Evolutionary conservation across 1,140 invertebrate species (phyloP).

Genomic region (Zaprionus africanus): DNA sequence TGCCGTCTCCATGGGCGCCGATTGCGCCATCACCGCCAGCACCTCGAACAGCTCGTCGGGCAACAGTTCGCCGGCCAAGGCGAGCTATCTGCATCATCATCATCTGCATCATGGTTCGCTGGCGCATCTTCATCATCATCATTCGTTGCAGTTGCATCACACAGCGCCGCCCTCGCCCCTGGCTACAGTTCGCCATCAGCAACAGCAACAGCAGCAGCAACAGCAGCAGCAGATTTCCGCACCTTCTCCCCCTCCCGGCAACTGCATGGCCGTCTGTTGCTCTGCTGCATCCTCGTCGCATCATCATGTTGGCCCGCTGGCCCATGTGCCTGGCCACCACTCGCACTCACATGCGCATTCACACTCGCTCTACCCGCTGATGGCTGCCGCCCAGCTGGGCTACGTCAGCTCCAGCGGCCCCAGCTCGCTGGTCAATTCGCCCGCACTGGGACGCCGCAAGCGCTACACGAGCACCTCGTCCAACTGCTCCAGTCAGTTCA

Average conservation of each 20-base stretch:
- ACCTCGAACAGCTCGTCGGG: slow-evolving; percentile 67
- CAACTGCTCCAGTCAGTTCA: slow-evolving; percentile 85
- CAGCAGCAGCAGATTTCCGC: slow-evolving; percentile 16
- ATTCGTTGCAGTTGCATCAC: slow-evolving; percentile 62
- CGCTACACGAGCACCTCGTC: slow-evolving; percentile 83
- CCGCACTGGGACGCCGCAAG: slow-evolving; percentile 76
- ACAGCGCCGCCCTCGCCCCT: slow-evolving; percentile 67
- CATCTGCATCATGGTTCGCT: slow-evolving; percentile 59
- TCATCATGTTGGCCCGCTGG: slow-evolving; percentile 47
- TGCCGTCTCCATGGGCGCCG: neutral
- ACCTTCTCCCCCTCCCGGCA: slow-evolving; percentile 29
- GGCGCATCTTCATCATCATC: slow-evolving; percentile 61
- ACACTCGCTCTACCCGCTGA: slow-evolving; percentile 70
- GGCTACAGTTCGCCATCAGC: slow-evolving; percentile 62
- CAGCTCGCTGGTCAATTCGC: slow-evolving; percentile 80
- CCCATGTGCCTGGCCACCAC: slow-evolving; percentile 49
- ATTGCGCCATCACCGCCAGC: slow-evolving; percentile 16
- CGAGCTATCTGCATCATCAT: slow-evolving; percentile 60
- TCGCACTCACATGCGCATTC: neutral
- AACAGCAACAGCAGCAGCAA: slow-evolving; percentile 33
- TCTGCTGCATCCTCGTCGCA: slow-evolving; percentile 38
- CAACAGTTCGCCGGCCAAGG: slow-evolving; percentile 61
- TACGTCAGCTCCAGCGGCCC: slow-evolving; percentile 72
- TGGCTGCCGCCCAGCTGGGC: slow-evolving; percentile 65
- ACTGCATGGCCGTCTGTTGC: slow-evolving; percentile 57